These are phyloP conservation scores for Lanius ludovicianus DNA, from an alignment of 2,113 vertebrate genomes.

Conservation along the genomic window DNA sequence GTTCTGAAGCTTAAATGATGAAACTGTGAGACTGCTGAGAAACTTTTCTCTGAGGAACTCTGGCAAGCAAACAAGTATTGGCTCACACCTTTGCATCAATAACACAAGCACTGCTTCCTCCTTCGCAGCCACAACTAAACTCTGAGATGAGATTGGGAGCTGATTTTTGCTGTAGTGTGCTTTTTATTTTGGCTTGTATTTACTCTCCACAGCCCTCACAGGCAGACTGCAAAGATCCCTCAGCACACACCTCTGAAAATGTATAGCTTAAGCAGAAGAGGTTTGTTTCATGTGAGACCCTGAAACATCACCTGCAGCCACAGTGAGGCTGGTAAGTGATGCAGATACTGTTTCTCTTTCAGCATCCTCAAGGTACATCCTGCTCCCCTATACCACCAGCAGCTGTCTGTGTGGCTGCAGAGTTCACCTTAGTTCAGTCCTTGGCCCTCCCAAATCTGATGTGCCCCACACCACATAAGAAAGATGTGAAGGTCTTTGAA, in stretches of 20 bases:
- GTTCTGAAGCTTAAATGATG: background rate
- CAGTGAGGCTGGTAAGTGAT: background rate
- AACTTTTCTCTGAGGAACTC: background rate
- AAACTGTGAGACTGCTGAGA: background rate
- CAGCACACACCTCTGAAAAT: background rate
- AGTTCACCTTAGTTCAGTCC: background rate
- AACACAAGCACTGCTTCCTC: background rate
- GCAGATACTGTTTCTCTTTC: background rate
- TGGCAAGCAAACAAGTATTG: background rate
- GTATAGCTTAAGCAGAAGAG: background rate
- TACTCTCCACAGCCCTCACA: background rate
- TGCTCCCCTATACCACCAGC: background rate
- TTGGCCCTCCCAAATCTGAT: background rate
- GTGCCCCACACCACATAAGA: background rate
- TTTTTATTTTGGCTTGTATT: background rate
- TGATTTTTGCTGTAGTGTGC: background rate
- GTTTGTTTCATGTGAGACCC: background rate
- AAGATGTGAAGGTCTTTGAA: background rate
- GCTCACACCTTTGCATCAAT: background rate
- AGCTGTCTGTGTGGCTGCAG: background rate
- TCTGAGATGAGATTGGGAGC: background rate
- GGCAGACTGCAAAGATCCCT: background rate
- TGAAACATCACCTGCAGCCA: background rate
- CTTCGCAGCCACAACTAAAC: background rate
- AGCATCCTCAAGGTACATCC: background rate